Evolutionary conservation across 2,797 vertebrate species (phyloP).

Genomic region (Rhincodon typus): DNA sequence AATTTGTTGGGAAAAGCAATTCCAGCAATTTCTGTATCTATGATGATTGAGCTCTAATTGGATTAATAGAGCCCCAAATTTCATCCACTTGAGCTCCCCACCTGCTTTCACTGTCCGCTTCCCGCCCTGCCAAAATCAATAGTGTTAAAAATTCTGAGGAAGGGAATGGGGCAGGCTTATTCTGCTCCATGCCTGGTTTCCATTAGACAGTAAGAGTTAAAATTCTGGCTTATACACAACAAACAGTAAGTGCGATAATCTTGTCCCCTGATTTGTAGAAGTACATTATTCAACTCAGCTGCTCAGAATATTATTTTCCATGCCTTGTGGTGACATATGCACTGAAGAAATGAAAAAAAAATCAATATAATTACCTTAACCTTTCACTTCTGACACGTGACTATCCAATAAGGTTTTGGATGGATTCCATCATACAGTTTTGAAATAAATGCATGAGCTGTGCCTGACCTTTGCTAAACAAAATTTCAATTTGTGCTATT

Average conservation of each 20-base stretch:
- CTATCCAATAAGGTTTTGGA: not conserved
- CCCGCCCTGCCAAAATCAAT: not conserved
- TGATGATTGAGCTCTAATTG: not conserved
- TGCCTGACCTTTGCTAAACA: conserved; percentile 29
- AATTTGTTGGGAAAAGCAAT: too few relatives aligned
- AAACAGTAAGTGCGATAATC: not conserved
- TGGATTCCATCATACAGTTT: conserved; percentile 12
- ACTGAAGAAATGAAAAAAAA: conserved; percentile 4
- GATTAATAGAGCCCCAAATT: not conserved
- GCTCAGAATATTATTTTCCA: not conserved
- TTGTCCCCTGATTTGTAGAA: not conserved
- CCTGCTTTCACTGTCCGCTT: not conserved
- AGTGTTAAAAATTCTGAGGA: not conserved
- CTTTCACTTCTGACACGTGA: not conserved
- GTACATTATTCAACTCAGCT: not conserved
- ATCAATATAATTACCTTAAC: conserved; percentile 25
- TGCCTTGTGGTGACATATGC: not conserved
- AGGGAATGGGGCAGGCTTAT: not conserved
- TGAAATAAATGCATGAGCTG: conserved; percentile 7
- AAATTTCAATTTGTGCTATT: conserved; percentile 30
- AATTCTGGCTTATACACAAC: not conserved
- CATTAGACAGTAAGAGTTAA: not conserved
- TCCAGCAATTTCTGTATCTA: too few relatives aligned
- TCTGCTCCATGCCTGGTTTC: not conserved
- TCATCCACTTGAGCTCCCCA: not conserved